Evolutionary conservation across 2,888 invertebrate genomes (phyloP).

Genomic region (Orchesella flavescens): DNA sequence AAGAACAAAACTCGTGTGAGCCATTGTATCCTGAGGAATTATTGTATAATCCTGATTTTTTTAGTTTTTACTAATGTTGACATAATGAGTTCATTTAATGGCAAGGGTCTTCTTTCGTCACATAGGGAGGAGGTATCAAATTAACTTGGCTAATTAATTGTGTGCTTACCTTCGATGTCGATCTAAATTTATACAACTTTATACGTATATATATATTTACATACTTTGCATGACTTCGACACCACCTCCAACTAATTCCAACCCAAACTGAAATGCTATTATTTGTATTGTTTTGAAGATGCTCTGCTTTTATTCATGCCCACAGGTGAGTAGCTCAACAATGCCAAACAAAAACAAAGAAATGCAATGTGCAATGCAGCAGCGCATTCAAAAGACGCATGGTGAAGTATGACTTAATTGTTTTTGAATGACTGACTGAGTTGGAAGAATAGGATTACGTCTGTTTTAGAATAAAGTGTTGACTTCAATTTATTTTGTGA

Average conservation of each 20-base stretch:
- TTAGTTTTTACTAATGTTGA: slow-evolving; percentile 21
- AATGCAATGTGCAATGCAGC: slow-evolving; percentile 48
- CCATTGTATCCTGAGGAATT: neutral
- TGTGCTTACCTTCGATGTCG: slow-evolving; percentile 13
- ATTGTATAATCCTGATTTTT: slow-evolving; percentile 4
- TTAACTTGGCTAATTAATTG: slow-evolving; percentile 5
- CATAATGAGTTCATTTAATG: slow-evolving; percentile 51
- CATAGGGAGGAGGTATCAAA: neutral
- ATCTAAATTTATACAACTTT: neutral
- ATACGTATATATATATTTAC: too few relatives aligned
- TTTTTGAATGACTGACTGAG: neutral
- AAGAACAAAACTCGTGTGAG: neutral
- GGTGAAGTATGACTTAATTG: slow-evolving; percentile 41
- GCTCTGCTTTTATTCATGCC: slow-evolving; percentile 28
- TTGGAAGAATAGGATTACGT: slow-evolving; percentile 23
- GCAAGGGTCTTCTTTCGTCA: slow-evolving; percentile 46
- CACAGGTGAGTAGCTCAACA: slow-evolving; percentile 25
- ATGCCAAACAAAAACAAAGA: slow-evolving; percentile 28
- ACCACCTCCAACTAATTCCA: too few relatives aligned
- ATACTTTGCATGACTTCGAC: too few relatives aligned
- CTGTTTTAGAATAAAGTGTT: neutral
- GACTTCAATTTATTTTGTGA: too few relatives aligned
- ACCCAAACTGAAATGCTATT: too few relatives aligned
- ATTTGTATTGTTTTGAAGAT: neutral
- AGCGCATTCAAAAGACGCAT: slow-evolving; percentile 18